Conservation (phyloP, 2,113 vertebrate genomes). For the Gasterosteus aculeatus region DNA sequence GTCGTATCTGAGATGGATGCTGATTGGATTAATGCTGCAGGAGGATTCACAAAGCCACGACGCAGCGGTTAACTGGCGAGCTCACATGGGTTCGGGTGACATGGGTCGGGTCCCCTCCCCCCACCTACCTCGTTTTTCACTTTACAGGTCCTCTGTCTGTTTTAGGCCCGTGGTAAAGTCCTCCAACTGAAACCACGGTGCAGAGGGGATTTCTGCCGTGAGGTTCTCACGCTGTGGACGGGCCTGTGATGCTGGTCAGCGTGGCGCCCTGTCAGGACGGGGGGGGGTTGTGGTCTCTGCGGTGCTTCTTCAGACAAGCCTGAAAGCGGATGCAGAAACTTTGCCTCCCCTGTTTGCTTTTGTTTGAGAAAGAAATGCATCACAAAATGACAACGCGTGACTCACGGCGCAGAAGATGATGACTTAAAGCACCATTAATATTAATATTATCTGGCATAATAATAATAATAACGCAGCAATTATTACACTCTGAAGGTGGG, state of each 20-base stretch:
- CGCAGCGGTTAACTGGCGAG: too few relatives aligned
- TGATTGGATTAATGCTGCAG: conserved; percentile 45
- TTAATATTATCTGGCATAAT: neutral
- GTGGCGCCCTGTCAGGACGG: neutral
- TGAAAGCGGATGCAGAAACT: neutral
- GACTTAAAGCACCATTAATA: neutral
- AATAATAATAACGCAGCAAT: neutral
- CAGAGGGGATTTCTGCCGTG: neutral
- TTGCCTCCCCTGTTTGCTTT: neutral
- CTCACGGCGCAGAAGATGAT: neutral
- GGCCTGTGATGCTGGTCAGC: neutral
- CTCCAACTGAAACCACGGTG: neutral
- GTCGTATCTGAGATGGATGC: conserved; percentile 42
- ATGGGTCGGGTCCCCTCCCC: too few relatives aligned
- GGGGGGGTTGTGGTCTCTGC: neutral
- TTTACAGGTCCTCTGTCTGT: neutral
- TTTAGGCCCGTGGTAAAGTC: conserved; percentile 30
- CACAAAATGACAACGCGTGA: conserved; percentile 1
- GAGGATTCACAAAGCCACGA: neutral
- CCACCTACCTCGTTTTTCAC: neutral
- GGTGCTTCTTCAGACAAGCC: neutral
- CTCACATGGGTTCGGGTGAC: neutral
- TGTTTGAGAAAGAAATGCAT: neutral
- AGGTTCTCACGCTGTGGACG: neutral
- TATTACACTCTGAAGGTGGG: neutral